Base-by-base conservation (phyloP, 30 jellyfish, hydroid and myxozoan species). In the Sanderia malayensis region DNA sequence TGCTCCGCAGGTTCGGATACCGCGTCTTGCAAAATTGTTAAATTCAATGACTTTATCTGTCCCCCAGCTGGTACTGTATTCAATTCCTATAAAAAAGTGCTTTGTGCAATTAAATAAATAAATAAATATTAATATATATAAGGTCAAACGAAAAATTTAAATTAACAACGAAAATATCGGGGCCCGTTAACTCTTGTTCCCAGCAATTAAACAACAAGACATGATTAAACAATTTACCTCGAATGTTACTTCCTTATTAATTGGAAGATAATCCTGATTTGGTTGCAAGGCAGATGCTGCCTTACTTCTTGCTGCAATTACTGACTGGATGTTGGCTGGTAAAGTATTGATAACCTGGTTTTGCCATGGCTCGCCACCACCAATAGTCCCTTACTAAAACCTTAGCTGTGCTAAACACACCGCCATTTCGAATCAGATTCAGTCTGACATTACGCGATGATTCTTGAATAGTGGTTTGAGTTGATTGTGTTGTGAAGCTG, bases 341-440 rank as follows among this genome's bases (percentile, higher is more conserved):
- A 89, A 71, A 13, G 58, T 46, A 49, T 45, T 70, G 19, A 80
- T 44, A 22, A 85, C 62, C 6, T 73, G 62, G 61, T 52, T 78
- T 64, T 71, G 83, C 99, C 99, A 93, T 44, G 83, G 6, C 59
- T 93, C 99, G 21, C 96, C 99, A 0, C 99, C 99, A 31, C 96
- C 99, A 0, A 93, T 52, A 31, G 94, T 59, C 15, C n/a, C 93
- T 34, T 44, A 86, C 95, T 25, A 49, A 83, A 30, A 86, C 99
- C 6, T 82, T 80, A 10, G 88, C 84, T 66, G 67, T 31, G 58
- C 95, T 93, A 77, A 79, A 86, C 46, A 94, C 87, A 29, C 99
- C 99, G 31, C 89, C 89, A 10, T 58, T 66, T 58, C 99, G 80
- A 20, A 46, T 64, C 21, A 93, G 20, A 30, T 22, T 62, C 31